Base-by-base conservation (phyloP, 2,113 vertebrate species). In the Oreotrochilus melanogaster region DNA sequence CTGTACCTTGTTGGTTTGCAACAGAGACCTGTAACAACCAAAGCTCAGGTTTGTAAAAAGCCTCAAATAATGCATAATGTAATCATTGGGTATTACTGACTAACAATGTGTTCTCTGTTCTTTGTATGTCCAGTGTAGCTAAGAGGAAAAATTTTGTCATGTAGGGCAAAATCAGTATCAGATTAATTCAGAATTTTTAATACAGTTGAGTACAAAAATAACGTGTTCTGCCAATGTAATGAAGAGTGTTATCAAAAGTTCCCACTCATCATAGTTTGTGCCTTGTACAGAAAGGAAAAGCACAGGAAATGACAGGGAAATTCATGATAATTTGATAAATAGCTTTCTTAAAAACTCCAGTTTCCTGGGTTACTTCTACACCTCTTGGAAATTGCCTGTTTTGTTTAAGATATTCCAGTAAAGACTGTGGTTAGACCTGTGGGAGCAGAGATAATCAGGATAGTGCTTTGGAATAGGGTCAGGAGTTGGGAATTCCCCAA, bases 11-110 rank as follows among this genome's bases (percentile, higher is more conserved):
- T 8, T 88, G 58, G 12, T 48, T 89, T 86, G 30, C 31, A 10
- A 64, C 39, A 70, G 65, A 87, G 76, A 42, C 5, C 0, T 48
- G 47, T 35, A 56, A n/a, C 28, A 73, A 51, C 71, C 67, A 76
- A 6, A 86, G 50, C 64, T 92, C 30, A 4, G 73, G 74, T 80
- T 92, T 86, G 30, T 57, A 30, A 65, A 92, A 37, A 83, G 54
- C 72, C 16, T 93, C 30, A 8, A 48, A 7, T 60, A 45, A 30
- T 70, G 57, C 3, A 4, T 56, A n/a, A 37, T 13, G 11, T 24
- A 30, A 87, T 72, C 2, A 0, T n/a, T 84, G 3, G 62, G 24
- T 64, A 8, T 76, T 87, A 10, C 19, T 79, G 76, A 15, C 18
- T 47, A 23, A 33, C 74, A 50, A 30, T 6, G 5, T 47, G 28